phyloP scores from a whole-genome alignment of 2,113 vertebrate species.

The Pachyramphus minor region DNA sequence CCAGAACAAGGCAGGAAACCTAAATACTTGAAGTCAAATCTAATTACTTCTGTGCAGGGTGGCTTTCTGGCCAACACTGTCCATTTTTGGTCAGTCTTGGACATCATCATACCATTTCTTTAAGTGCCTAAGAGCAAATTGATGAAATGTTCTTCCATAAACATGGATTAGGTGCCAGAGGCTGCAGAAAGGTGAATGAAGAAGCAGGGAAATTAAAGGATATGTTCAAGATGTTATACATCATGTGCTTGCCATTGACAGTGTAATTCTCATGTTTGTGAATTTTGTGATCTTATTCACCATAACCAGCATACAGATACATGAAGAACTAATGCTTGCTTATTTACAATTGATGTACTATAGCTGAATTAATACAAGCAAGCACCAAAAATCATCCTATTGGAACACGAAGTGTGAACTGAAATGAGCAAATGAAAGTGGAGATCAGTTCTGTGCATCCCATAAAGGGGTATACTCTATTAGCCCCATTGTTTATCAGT shows the following conservation, averaged over 20 bases:
- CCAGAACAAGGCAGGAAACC: not conserved
- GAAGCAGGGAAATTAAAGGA: not conserved
- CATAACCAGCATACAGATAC: conserved; percentile 7
- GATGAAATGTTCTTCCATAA: not conserved
- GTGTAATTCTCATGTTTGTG: conserved; percentile 18
- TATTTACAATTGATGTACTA: not conserved
- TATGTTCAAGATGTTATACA: not conserved
- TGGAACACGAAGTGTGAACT: not conserved
- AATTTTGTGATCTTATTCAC: conserved; percentile 11
- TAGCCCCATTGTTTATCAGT: not conserved
- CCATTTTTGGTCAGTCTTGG: not conserved
- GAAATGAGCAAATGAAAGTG: not conserved
- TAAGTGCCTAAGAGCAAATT: not conserved
- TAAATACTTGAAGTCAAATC: not conserved
- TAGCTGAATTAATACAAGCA: conserved; percentile 19
- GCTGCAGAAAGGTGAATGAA: not conserved
- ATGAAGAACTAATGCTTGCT: conserved; percentile 22
- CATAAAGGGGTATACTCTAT: not conserved
- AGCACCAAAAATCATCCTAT: not conserved
- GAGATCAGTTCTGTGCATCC: not conserved
- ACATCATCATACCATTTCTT: not conserved
- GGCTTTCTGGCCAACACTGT: not conserved
- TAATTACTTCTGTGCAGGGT: not conserved
- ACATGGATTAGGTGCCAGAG: not conserved
- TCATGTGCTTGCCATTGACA: not conserved